A percentile compares a stretch with the other conserved stretches of the same genome.
phyloP scores from a whole-genome alignment of 2,888 invertebrate species.

The Sinohyriopsis cumingii region DNA sequence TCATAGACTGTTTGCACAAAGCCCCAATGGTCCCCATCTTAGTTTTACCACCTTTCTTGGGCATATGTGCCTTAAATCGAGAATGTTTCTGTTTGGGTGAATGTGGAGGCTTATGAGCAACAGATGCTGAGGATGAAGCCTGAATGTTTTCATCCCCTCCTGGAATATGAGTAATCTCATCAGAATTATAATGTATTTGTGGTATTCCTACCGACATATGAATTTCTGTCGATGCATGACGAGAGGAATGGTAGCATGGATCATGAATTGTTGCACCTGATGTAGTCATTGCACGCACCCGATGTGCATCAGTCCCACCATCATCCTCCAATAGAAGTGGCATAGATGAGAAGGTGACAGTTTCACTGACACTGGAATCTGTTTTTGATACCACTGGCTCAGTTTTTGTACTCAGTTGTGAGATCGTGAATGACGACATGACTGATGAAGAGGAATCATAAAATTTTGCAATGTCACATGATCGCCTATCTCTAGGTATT shows the following conservation, averaged over 20 bases:
- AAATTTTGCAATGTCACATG: conserved; percentile 26
- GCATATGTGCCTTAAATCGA: conserved; percentile 32
- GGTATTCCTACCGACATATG: no score
- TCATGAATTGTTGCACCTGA: conserved; percentile 8
- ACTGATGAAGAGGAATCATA: conserved; percentile 41
- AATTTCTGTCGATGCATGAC: no score
- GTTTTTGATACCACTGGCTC: conserved; percentile 31
- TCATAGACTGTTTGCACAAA: conserved; percentile 67
- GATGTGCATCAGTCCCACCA: conserved; percentile 29
- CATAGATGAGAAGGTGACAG: conserved; percentile 54
- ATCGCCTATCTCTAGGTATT: conserved; percentile 21
- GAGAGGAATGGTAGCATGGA: no score
- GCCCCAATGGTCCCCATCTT: conserved; percentile 64
- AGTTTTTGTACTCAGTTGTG: conserved; percentile 30
- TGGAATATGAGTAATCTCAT: no score
- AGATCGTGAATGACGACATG: conserved; percentile 40
- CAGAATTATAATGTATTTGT: no score
- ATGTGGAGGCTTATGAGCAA: conserved; percentile 29
- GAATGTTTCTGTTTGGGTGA: conserved; percentile 24
- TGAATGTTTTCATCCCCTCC: conserved; percentile 3
- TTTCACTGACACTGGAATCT: conserved; percentile 50
- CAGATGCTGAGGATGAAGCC: conserved; percentile 14
- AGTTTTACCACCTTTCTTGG: conserved; percentile 47
- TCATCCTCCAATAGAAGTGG: conserved; percentile 49
- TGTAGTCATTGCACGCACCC: conserved; percentile 48